These are phyloP conservation scores for Perognathus longimembris DNA, from an alignment of 2,113 vertebrate genomes.

Conservation along the genomic window DNA sequence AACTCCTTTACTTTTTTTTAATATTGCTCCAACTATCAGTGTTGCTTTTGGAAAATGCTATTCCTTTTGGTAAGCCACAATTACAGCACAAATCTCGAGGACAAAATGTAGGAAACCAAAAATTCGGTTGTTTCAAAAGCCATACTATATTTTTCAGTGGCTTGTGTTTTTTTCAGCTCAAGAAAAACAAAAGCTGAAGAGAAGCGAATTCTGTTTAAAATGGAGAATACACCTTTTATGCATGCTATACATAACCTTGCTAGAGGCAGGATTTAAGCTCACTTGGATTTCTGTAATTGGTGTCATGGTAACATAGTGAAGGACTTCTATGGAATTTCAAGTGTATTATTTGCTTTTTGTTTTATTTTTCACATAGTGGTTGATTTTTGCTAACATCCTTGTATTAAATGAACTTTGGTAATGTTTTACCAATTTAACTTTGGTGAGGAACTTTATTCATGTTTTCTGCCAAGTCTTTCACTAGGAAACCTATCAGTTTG, in stretches of 20 bases:
- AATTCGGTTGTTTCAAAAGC: conserved; percentile 20
- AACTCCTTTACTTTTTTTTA: conserved; percentile 41
- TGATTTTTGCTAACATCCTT: conserved; percentile 4
- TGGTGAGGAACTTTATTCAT: background rate
- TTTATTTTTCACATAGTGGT: background rate
- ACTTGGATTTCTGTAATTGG: conserved; percentile 28
- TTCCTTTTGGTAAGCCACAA: conserved; percentile 19
- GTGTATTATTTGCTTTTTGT: conserved; percentile 43
- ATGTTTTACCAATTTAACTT: conserved; percentile 28
- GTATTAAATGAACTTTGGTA: background rate
- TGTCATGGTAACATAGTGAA: background rate
- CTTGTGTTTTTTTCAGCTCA: background rate
- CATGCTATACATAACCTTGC: conserved; percentile 32
- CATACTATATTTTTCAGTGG: background rate
- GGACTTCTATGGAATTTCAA: background rate
- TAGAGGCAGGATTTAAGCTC: conserved; percentile 2
- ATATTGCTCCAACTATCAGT: conserved; percentile 18
- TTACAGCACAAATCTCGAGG: no score
- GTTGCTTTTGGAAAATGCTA: conserved; percentile 27
- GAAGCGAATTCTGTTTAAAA: conserved; percentile 43
- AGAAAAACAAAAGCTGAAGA: conserved; percentile 20
- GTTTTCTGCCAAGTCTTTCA: background rate
- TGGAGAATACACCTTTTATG: conserved; percentile 39
- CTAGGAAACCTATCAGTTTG: background rate
- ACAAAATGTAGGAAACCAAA: conserved; percentile 17